phyloP scores from a whole-genome alignment of 1,140 invertebrate species.

The Ectropis grisescens region DNA sequence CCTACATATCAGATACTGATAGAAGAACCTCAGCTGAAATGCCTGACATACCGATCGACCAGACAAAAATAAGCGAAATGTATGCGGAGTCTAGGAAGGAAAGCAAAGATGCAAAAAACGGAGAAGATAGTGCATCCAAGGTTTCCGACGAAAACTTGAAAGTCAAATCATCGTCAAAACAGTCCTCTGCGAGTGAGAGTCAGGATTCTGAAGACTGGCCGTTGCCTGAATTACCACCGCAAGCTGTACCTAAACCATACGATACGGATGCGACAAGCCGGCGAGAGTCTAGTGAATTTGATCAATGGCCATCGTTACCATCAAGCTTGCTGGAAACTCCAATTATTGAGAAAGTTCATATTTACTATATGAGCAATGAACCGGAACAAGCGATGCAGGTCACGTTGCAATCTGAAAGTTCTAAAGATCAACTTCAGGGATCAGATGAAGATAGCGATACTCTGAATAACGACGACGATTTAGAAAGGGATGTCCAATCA shows the following conservation, averaged over 20 bases:
- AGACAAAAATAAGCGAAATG: conserved; percentile 69
- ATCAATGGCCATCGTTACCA: conserved; percentile 84
- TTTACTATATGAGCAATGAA: conserved; percentile 84
- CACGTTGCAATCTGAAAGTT: conserved; percentile 74
- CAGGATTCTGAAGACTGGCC: conserved; percentile 81
- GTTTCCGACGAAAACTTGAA: conserved; percentile 4
- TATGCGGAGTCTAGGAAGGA: conserved; percentile 61
- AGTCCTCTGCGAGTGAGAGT: conserved; percentile 68
- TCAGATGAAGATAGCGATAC: conserved; percentile 73
- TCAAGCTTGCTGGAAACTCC: conserved; percentile 77
- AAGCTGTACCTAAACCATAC: conserved; percentile 20
- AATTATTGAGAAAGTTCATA: conserved; percentile 84
- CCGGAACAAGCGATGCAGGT: conserved; percentile 79
- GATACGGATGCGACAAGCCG: conserved; percentile 36
- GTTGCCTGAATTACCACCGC: conserved; percentile 73
- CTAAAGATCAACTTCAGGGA: conserved; percentile 69
- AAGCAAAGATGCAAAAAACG: conserved; percentile 25
- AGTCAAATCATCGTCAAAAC: conserved; percentile 31
- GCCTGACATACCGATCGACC: conserved; percentile 84
- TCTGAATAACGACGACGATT: conserved; percentile 71
- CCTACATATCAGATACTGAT: conserved; percentile 82
- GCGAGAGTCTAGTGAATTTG: conserved; percentile 72
- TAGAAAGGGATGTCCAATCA: conserved; percentile 59
- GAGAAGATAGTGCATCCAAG: conserved; percentile 24
- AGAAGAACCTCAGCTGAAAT: conserved; percentile 84